Evolutionary conservation across 1,140 invertebrate genomes (phyloP), one percentile per base, ranked within the genome.

Genomic region (Apolygus lucorum): DNA sequence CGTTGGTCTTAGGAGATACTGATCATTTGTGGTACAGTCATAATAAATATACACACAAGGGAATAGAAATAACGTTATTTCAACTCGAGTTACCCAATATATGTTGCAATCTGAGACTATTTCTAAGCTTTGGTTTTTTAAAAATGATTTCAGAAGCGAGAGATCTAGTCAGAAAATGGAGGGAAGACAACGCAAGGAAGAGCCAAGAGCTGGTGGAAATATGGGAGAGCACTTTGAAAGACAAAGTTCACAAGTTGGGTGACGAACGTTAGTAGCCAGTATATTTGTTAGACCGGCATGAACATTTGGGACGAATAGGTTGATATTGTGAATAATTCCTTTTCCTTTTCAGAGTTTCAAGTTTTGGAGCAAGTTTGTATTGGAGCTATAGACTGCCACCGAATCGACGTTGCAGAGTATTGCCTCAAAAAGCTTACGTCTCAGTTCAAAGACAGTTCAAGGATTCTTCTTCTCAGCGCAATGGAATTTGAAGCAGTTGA

Each of bases 191-290:
- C 76, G 88, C 90, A 63, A 83, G 97, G 52, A 86, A 88, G 76
- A 96, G 95, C 77, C 84, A 90, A 76, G 92, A 96, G 76, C 86
- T 97, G 0, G 83, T 98, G 0, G 86, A 91, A 72, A 78, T 98
- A 66, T 98, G 93, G 93, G 86, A 92, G 72, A 82, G 84, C 2
- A 81, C 88, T 49, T 78, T 97, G n/a, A 84, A 85, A 75, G 81
- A 84, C 59, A 87, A 90, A 78, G 78, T 89, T 25, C 81, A 90
- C 71, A 91, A 91, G 78, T 82, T 98, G 62, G 95, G 93, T 68
- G 95, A 94, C 85, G 96, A 99, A 83, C 87, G 93, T 95, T 82
- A 84, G 84, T 78, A n/a, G n/a, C n/a, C n/a, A n/a, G n/a, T n/a
- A 34, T n/a, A n/a, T n/a, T n/a, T n/a, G n/a, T n/a, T n/a, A n/a